Evolutionary conservation across 2,113 vertebrate species (phyloP).

Genomic region (Syrrhaptes paradoxus): DNA sequence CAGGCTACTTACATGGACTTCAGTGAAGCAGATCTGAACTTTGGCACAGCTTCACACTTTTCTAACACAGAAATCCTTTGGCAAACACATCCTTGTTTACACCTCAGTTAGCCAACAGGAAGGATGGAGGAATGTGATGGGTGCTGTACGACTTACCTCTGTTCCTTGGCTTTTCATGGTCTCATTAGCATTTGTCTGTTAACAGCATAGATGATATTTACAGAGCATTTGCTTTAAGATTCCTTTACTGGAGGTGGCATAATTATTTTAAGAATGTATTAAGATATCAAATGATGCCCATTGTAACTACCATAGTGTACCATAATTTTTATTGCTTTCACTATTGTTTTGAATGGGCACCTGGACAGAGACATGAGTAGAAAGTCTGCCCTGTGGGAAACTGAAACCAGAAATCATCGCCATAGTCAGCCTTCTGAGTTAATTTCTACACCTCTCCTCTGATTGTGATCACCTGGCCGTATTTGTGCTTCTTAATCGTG

Average conservation of each 20-base stretch:
- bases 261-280: background rate
- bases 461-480: background rate
- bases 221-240: background rate
- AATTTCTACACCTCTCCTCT: background rate
- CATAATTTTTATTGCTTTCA: background rate
- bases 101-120: background rate
- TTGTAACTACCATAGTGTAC: background rate
- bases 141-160: background rate
- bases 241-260: background rate
- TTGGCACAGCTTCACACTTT: conserved; percentile 18
- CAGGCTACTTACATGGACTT: conserved; percentile 42
- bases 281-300: background rate
- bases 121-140: background rate
- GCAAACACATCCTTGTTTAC: conserved; percentile 35
- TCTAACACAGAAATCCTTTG: conserved; percentile 26
- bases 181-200: background rate
- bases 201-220: background rate
- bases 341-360: background rate
- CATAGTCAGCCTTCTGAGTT: background rate
- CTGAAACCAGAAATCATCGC: background rate
- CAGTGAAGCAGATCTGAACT: background rate
- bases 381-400: background rate
- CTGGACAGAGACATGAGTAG: background rate
- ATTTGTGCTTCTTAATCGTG: background rate
- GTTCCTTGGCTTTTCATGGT: background rate